phyloP scores from a whole-genome alignment of 2,113 vertebrate species.

The Carassius auratus region DNA sequence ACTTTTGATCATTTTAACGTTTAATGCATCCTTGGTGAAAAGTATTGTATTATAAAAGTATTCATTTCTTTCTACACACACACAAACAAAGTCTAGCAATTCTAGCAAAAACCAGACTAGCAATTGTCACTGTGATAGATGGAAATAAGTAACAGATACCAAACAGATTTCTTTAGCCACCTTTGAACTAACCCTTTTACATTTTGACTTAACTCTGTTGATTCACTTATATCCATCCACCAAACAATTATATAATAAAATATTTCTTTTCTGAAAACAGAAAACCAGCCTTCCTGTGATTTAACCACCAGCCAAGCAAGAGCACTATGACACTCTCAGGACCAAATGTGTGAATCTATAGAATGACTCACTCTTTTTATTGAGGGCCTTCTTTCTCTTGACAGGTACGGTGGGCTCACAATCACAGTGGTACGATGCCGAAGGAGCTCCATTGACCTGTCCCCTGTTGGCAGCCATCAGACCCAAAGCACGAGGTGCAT shows the following conservation, averaged over 20 bases:
- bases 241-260: neutral
- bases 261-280: neutral
- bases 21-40: neutral
- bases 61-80: too few species aligned
- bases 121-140: neutral
- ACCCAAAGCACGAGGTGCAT: constrained; percentile 73
- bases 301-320: neutral
- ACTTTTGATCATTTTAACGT: too few species aligned
- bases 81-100: too few species aligned
- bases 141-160: neutral
- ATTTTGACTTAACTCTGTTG: neutral
- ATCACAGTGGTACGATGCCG: constrained; percentile 73
- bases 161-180: neutral
- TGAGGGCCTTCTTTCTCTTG: constrained; percentile 81
- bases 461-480: constrained; percentile 78
- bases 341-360: constrained; percentile 38
- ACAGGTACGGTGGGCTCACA: constrained; percentile 75
- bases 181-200: neutral
- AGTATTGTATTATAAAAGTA: neutral
- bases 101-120: too few species aligned
- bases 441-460: constrained; percentile 70
- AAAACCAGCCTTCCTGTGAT: neutral
- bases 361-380: constrained; percentile 84
- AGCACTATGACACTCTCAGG: constrained; percentile 2
- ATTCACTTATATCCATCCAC: neutral